Percentiles rank a stretch among this genome's conserved stretches.
These are phyloP conservation scores for Zosterops pallidus DNA, from an alignment of 2,113 vertebrate genomes.

Conservation along the genomic window DNA sequence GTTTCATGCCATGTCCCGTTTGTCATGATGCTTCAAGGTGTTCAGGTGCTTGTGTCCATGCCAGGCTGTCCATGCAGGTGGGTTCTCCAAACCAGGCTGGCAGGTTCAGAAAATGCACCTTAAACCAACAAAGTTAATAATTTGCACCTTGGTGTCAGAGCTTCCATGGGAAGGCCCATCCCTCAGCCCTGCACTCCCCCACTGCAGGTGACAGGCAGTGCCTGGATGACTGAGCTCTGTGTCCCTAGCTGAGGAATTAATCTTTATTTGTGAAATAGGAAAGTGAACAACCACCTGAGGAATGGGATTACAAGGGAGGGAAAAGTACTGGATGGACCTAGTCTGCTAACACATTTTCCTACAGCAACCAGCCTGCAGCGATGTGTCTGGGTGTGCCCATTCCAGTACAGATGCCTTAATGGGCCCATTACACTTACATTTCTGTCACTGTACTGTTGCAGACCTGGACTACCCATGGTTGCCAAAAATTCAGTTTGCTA, in stretches of 20 bases:
- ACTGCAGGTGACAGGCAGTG: rapidly evolving
- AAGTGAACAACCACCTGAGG: neutral
- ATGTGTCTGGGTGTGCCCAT: neutral
- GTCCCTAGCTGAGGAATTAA: neutral
- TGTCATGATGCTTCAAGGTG: rapidly evolving
- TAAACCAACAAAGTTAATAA: neutral
- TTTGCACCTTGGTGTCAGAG: neutral
- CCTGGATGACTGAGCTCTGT: neutral
- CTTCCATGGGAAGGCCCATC: rapidly evolving
- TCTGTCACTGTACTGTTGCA: neutral
- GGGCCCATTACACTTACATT: neutral
- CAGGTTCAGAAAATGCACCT: neutral
- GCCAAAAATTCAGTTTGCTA: neutral
- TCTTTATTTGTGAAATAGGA: neutral
- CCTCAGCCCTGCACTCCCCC: rapidly evolving
- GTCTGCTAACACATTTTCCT: neutral
- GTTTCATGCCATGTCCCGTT: neutral
- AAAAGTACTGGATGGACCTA: neutral
- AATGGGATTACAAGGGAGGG: neutral
- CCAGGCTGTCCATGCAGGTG: neutral
- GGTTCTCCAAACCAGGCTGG: neutral
- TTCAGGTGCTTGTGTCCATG: neutral
- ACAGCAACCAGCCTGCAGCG: rapidly evolving
- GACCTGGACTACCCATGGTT: neutral
- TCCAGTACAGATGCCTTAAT: neutral